Evolutionary conservation across 1,140 invertebrate species (phyloP).

Genomic region (Drosophila malerkotliana): DNA sequence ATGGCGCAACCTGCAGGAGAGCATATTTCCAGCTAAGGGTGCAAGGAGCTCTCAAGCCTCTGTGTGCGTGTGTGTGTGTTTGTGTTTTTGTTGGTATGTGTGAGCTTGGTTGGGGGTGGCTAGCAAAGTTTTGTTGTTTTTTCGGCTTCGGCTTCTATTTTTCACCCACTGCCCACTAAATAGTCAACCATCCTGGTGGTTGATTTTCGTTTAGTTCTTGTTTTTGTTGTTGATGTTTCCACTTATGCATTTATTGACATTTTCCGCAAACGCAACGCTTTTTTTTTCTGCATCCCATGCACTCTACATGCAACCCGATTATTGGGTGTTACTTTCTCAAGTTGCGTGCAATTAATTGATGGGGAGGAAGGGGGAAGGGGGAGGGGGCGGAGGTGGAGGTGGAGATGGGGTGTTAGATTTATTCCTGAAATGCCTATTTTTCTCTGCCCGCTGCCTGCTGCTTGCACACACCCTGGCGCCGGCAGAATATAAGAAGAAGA

Average conservation of each 20-base stretch:
- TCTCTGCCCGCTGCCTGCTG: conserved; percentile 8
- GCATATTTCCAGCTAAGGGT: conserved; percentile 18
- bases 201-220: conserved; percentile 53
- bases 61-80: conserved; percentile 19
- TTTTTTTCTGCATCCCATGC: neutral
- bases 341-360: conserved; percentile 71
- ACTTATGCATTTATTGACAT: conserved; percentile 77
- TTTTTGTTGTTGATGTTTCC: conserved; percentile 51
- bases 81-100: neutral
- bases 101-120: conserved; percentile 56
- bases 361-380: conserved; percentile 11
- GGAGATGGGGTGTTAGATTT: neutral
- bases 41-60: conserved; percentile 6
- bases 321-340: conserved; percentile 44
- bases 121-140: conserved; percentile 34
- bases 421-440: conserved; percentile 15
- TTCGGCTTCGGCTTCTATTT: conserved; percentile 4
- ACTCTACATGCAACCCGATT: conserved; percentile 2
- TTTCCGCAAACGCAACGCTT: conserved; percentile 29
- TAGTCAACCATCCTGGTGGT: conserved; percentile 63
- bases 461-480: conserved; percentile 73
- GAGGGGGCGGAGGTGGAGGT: too few relatives aligned
- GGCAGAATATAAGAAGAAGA: conserved; percentile 40
- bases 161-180: conserved; percentile 36
- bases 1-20: conserved; percentile 57